These are phyloP conservation scores for Heliconius cydno DNA, from an alignment of 2,888 invertebrate species.

Conservation along the genomic window DNA sequence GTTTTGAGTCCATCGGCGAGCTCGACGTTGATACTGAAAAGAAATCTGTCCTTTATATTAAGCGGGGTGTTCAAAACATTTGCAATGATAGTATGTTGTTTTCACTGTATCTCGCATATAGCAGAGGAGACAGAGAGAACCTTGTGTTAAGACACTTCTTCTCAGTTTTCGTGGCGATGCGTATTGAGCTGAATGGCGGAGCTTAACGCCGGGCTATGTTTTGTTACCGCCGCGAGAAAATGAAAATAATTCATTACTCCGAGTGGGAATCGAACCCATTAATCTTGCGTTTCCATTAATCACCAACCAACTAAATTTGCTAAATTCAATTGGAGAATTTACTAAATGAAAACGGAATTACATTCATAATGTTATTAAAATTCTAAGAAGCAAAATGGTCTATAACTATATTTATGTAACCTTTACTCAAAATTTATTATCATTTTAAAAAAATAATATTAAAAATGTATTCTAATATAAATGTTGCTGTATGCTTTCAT, in stretches of 20 bases:
- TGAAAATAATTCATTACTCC: not conserved
- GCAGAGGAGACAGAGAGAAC: not conserved
- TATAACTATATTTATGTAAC: not conserved
- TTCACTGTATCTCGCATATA: not conserved
- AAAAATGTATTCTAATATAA: not conserved
- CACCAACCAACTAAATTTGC: not conserved
- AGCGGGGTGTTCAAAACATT: slow-evolving; percentile 12
- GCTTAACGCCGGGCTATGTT: not conserved
- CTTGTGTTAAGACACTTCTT: not conserved
- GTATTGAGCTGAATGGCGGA: not conserved
- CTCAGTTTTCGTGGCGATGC: no score
- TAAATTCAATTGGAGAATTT: not conserved
- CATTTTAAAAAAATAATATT: no score
- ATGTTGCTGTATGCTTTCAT: no score
- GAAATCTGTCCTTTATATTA: slow-evolving; percentile 47
- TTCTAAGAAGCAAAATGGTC: not conserved
- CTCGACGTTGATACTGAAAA: slow-evolving; percentile 75
- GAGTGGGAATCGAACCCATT: not conserved
- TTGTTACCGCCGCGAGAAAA: not conserved
- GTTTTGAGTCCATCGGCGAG: slow-evolving; percentile 95
- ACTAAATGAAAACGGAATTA: no score
- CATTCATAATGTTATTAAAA: not conserved
- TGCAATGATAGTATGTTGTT: not conserved
- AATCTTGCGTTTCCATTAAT: not conserved
- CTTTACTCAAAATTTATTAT: not conserved